A percentile compares a stretch with the other conserved stretches of the same genome.
Evolutionary conservation across 1,140 invertebrate genomes (phyloP).

Genomic region (Cotesia glomerata): DNA sequence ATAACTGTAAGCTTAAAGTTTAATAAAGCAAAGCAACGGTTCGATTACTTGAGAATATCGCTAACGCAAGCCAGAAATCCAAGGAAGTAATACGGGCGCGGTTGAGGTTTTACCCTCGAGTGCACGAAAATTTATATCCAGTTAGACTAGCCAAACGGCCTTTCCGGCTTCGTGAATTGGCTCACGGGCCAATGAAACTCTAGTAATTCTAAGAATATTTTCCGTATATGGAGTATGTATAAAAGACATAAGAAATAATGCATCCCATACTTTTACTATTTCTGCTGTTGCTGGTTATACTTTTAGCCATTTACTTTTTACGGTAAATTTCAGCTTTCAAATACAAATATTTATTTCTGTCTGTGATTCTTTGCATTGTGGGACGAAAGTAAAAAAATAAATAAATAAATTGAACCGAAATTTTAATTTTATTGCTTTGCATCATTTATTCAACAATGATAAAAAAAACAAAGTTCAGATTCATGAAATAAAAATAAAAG

Average conservation of each 20-base stretch:
- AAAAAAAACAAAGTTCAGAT: background rate
- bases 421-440: background rate
- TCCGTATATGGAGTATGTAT: background rate
- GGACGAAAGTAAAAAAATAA: background rate
- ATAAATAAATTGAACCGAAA: background rate
- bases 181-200: constrained; percentile 29
- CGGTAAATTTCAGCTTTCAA: background rate
- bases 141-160: constrained; percentile 30
- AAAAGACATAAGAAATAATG: constrained; percentile 5
- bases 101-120: constrained; percentile 10
- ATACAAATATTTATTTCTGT: background rate
- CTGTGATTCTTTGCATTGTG: background rate
- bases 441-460: background rate
- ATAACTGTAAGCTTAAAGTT: constrained; percentile 5
- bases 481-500: background rate
- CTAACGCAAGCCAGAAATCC: constrained; percentile 4
- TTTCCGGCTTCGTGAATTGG: constrained; percentile 29
- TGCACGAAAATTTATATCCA: constrained; percentile 27
- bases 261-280: background rate
- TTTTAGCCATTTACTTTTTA: background rate
- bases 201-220: constrained; percentile 16
- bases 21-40: constrained; percentile 4
- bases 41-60: constrained; percentile 15
- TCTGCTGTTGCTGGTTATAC: background rate
- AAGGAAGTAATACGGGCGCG: background rate